phyloP scores from a whole-genome alignment of 53 echinoderm and acorn worm species.

The Hippasteria phrygiana region DNA sequence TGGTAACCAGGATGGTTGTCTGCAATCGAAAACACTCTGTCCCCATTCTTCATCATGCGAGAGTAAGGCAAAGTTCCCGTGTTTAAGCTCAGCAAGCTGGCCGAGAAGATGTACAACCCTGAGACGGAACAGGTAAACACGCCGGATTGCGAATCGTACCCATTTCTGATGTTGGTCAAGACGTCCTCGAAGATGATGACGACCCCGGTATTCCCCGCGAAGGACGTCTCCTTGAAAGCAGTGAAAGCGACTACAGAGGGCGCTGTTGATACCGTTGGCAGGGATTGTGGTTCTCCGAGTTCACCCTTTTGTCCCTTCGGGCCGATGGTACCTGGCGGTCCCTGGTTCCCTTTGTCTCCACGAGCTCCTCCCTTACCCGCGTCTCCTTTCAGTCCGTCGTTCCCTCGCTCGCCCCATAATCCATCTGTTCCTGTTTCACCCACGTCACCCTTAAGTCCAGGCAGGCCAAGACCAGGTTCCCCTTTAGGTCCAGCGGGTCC shows the following conservation, averaged over 20 bases:
- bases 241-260: conserved; percentile 15
- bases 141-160: conserved; percentile 22
- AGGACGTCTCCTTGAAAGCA: neutral
- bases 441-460: neutral
- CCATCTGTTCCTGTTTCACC: too few relatives aligned
- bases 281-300: neutral
- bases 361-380: neutral
- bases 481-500: neutral
- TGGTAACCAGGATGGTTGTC: neutral
- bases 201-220: neutral
- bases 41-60: neutral
- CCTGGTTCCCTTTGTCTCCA: neutral
- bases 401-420: neutral
- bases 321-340: neutral
- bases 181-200: conserved; percentile 12
- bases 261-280: neutral
- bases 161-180: neutral
- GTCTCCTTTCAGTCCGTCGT: neutral
- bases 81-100: neutral
- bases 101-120: conserved; percentile 16
- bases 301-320: neutral
- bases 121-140: conserved; percentile 18
- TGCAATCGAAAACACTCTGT: neutral
- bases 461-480: neutral
- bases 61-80: neutral